Evolutionary conservation across 2,888 invertebrate genomes (phyloP).

Genomic region (Ophion ventricosus): DNA sequence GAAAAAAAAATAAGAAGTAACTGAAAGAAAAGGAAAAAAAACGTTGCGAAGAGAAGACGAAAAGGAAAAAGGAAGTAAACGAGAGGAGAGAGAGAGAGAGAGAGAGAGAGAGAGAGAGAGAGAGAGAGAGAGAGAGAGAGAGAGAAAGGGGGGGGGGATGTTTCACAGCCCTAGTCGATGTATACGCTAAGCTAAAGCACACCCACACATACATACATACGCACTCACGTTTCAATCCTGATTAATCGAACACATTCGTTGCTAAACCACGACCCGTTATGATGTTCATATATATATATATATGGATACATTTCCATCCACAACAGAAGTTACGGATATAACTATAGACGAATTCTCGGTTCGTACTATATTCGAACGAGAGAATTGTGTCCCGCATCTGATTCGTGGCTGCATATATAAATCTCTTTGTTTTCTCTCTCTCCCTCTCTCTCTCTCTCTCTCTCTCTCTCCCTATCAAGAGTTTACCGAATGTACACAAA

Average conservation of each 20-base stretch:
- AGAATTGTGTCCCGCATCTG: constrained; percentile 32
- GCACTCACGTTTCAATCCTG: constrained; percentile 32
- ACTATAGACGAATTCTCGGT: constrained; percentile 12
- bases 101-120: not conserved
- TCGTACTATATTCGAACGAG: constrained; percentile 19
- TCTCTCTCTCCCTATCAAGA: not conserved
- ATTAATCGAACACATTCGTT: constrained; percentile 47
- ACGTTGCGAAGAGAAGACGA: not conserved
- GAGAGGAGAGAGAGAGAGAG: not conserved
- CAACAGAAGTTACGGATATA: not conserved
- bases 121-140: constrained; percentile 7
- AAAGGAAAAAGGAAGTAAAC: not conserved
- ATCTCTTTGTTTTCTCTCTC: constrained; percentile 14
- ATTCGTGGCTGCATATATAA: constrained; percentile 32
- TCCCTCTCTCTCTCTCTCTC: constrained; percentile 10
- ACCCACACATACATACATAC: not conserved
- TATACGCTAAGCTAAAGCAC: no score
- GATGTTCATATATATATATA: constrained; percentile 1
- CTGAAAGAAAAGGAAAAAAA: not conserved
- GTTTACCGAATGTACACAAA: constrained; percentile 25
- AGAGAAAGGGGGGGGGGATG: not conserved
- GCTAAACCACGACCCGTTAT: constrained; percentile 39
- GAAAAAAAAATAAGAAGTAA: not conserved
- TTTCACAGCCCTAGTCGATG: constrained; percentile 31
- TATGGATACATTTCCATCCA: not conserved